Conservation (phyloP, 1,140 invertebrate species). For the Maniola jurtina region DNA sequence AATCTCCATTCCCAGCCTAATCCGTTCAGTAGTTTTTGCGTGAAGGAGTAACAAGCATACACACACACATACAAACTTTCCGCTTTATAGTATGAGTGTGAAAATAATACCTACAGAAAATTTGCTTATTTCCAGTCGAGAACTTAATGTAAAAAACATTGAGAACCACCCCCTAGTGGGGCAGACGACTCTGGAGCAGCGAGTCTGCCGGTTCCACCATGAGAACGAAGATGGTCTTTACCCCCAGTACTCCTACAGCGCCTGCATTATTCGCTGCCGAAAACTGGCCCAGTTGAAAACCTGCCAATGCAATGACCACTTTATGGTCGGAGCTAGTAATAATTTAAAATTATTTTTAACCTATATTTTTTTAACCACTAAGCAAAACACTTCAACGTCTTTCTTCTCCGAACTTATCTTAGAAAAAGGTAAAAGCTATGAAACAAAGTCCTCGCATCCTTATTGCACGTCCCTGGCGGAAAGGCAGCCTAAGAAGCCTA, state of each 20-base stretch:
- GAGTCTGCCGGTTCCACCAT: slow-evolving; percentile 80
- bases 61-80: too few species aligned
- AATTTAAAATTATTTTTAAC: not conserved
- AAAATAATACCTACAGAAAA: too few species aligned
- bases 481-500: too few species aligned
- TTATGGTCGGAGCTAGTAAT: slow-evolving; percentile 79
- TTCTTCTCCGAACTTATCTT: too few species aligned
- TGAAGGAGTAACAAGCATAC: too few species aligned
- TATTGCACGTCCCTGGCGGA: too few species aligned
- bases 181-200: slow-evolving; percentile 77
- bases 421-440: too few species aligned
- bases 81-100: too few species aligned
- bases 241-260: slow-evolving; percentile 83
- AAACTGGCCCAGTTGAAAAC: slow-evolving; percentile 79
- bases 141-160: slow-evolving; percentile 79
- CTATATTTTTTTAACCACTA: not conserved
- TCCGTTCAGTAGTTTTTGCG: too few species aligned
- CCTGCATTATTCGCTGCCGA: slow-evolving; percentile 83
- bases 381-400: not conserved
- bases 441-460: too few species aligned
- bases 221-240: slow-evolving; percentile 82
- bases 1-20: too few species aligned
- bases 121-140: slow-evolving; percentile 56
- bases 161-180: slow-evolving; percentile 80
- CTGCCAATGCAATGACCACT: slow-evolving; percentile 84